Evolutionary conservation across 2,797 vertebrate genomes (phyloP).

Genomic region (Odontamblyopus rebecca): DNA sequence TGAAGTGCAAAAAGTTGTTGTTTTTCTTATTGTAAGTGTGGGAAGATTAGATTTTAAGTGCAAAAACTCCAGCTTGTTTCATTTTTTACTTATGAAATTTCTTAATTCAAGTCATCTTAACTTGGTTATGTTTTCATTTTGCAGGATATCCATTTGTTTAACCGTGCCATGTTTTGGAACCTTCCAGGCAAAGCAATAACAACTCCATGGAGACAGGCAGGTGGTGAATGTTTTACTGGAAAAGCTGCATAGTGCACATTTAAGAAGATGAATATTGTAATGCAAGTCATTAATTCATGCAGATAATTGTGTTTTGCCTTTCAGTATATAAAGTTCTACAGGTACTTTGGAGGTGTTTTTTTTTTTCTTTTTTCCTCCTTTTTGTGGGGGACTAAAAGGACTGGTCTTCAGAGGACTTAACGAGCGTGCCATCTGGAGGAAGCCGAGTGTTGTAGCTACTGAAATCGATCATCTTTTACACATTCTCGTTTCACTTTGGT

Average conservation of each 20-base stretch:
- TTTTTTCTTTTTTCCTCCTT: slow-evolving; percentile 25
- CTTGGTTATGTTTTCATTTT: too few species aligned
- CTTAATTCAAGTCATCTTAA: too few species aligned
- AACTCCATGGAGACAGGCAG: neutral
- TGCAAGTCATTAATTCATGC: neutral
- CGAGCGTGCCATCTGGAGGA: slow-evolving; percentile 76
- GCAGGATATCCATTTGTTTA: too few species aligned
- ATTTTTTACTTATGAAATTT: too few species aligned
- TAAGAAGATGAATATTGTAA: neutral
- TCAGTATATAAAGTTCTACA: neutral
- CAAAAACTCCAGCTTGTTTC: too few species aligned
- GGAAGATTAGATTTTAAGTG: too few species aligned
- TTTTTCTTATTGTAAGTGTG: too few species aligned
- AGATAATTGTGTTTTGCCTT: neutral
- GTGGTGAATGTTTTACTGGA: too few species aligned
- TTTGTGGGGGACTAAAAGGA: slow-evolving; percentile 47
- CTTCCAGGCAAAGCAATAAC: too few species aligned
- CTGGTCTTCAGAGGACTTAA: slow-evolving; percentile 68
- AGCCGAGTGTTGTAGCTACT: slow-evolving; percentile 60
- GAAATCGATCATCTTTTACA: slow-evolving; percentile 74
- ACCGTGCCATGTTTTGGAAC: too few species aligned
- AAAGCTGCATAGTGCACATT: too few species aligned
- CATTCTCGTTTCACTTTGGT: slow-evolving; percentile 53
- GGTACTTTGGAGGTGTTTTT: slow-evolving; percentile 9
- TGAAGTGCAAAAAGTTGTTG: too few species aligned